These are phyloP conservation scores for Opisthograptis luteolata DNA, from an alignment of 2,888 invertebrate species.

Conservation along the genomic window DNA sequence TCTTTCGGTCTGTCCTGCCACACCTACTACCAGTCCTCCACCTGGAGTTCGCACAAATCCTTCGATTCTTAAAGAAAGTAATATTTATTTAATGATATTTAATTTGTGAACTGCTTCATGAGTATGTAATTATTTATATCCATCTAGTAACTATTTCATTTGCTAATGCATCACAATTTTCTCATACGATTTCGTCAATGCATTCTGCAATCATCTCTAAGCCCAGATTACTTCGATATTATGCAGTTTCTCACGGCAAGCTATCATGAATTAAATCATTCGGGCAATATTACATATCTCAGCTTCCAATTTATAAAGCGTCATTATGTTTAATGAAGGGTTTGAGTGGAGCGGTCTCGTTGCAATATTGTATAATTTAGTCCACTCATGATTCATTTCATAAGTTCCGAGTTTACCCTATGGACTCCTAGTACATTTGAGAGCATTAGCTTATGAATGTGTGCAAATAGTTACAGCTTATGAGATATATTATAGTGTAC, in stretches of 20 bases:
- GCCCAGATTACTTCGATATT: slow-evolving; percentile 12
- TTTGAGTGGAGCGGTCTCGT: slow-evolving; percentile 12
- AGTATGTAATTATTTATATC: no score
- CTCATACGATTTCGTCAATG: slow-evolving; percentile 13
- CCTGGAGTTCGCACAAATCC: no score
- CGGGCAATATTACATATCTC: slow-evolving; percentile 18
- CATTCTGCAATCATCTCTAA: slow-evolving; percentile 11
- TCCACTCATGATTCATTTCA: slow-evolving; percentile 30
- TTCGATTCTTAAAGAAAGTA: no score
- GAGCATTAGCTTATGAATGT: slow-evolving; percentile 8
- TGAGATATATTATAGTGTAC: slow-evolving; percentile 3
- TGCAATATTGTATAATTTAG: slow-evolving; percentile 26
- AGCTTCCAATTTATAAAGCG: slow-evolving; percentile 22
- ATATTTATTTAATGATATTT: no score
- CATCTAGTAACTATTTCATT: not conserved
- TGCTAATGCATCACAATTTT: not conserved
- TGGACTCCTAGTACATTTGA: slow-evolving; percentile 17
- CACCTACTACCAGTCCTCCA: no score
- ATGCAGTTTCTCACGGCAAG: slow-evolving; percentile 18
- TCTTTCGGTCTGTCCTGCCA: no score
- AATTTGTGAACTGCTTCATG: no score
- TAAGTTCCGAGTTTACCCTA: slow-evolving; percentile 25
- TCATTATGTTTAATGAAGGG: slow-evolving; percentile 29
- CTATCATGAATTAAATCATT: slow-evolving; percentile 22
- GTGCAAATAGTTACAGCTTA: slow-evolving; percentile 1